Evolutionary conservation across 2,113 vertebrate species (phyloP).

Genomic region (Colinus virginianus): DNA sequence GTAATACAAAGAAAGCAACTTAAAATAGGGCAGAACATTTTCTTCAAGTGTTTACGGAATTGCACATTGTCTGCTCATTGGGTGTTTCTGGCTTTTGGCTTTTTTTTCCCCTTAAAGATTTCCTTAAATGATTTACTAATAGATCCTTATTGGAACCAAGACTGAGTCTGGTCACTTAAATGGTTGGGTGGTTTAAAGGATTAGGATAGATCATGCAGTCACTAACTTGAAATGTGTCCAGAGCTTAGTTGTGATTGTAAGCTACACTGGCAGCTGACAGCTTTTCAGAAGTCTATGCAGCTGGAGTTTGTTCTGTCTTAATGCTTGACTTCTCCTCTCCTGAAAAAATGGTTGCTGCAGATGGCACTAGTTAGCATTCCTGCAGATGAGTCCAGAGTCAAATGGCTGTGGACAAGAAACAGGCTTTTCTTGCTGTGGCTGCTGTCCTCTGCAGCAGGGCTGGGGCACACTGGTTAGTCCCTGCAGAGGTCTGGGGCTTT

Average conservation of each 20-base stretch:
- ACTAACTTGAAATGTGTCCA: slow-evolving; percentile 1
- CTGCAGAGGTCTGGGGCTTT: not conserved
- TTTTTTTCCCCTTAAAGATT: not conserved
- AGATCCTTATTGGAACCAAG: not conserved
- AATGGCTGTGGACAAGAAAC: not conserved
- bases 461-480: not conserved
- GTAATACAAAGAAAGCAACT: not conserved
- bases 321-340: not conserved
- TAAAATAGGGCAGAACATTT: not conserved
- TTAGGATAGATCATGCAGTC: not conserved
- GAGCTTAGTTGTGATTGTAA: slow-evolving; percentile 16
- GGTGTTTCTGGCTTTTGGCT: not conserved
- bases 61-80: not conserved
- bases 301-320: slow-evolving; percentile 7
- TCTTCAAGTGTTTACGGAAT: not conserved
- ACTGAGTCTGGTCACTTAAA: not conserved
- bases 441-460: not conserved
- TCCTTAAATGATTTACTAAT: not conserved
- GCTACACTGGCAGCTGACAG: not conserved
- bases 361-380: not conserved
- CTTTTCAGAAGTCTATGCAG: not conserved
- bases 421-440: not conserved
- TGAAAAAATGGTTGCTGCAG: not conserved
- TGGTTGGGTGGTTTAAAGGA: not conserved
- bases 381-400: not conserved